A percentile compares a stretch with the other conserved stretches of the same genome.
phyloP scores from a whole-genome alignment of 2,888 invertebrate species.

The Ectropis crepuscularia region DNA sequence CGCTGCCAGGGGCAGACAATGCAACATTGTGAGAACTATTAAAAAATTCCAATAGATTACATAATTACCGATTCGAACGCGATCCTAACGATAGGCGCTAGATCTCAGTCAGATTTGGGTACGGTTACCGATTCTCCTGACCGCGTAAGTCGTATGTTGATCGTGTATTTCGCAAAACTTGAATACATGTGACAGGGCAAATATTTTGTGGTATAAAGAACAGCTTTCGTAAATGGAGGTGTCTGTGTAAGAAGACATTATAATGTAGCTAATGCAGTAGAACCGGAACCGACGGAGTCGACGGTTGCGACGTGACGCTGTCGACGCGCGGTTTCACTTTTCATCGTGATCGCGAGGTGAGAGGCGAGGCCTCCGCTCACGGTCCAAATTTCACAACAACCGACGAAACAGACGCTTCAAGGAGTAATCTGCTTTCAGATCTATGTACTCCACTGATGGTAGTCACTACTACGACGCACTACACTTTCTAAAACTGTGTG shows the following conservation, averaged over 20 bases:
- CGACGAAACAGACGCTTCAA: constrained; percentile 65
- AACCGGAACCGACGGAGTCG: constrained; percentile 78
- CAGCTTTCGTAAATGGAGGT: constrained; percentile 47
- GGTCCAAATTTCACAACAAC: constrained; percentile 80
- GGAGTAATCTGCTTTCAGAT: constrained; percentile 58
- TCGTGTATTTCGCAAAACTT: constrained; percentile 16
- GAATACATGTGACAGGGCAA: constrained; percentile 36
- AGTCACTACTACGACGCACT: constrained; percentile 32
- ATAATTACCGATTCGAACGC: constrained; percentile 46
- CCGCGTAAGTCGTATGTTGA: constrained; percentile 1
- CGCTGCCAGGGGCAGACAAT: constrained; percentile 76
- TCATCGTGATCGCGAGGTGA: constrained; percentile 76
- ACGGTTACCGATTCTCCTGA: constrained; percentile 1
- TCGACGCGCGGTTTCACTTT: constrained; percentile 80
- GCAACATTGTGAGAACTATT: constrained; percentile 70
- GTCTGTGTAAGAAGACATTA: constrained; percentile 42
- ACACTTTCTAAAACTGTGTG: constrained; percentile 43
- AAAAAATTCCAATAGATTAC: constrained; percentile 64
- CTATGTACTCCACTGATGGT: constrained; percentile 36
- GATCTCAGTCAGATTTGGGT: constrained; percentile 14
- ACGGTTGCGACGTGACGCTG: constrained; percentile 73
- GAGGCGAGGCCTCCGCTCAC: constrained; percentile 77
- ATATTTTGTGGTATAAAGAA: constrained; percentile 32
- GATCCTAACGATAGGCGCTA: constrained; percentile 31
- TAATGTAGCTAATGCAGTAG: constrained; percentile 58